Conservation (phyloP, 2,888 invertebrate species). For the Drosophila ochracea region DNA sequence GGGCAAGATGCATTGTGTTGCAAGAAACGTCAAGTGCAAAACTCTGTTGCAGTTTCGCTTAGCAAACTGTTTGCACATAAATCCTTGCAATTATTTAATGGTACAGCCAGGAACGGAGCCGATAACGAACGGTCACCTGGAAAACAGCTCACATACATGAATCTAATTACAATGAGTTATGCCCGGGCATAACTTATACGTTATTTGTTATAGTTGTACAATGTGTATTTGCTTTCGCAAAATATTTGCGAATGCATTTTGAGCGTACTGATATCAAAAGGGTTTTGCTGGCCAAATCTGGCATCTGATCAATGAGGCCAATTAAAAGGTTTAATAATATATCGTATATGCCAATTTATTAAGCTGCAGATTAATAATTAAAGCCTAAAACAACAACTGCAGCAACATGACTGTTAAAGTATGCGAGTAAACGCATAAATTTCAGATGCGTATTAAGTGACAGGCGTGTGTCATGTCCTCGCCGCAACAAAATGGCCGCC, state of each 20-base stretch:
- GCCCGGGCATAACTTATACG: constrained; percentile 53
- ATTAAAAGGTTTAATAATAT: constrained; percentile 47
- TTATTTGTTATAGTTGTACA: constrained; percentile 15
- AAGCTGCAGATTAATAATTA: constrained; percentile 26
- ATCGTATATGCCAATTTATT: constrained; percentile 20
- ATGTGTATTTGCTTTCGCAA: constrained; percentile 33
- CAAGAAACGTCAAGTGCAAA: constrained; percentile 36
- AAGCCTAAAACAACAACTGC: constrained; percentile 7
- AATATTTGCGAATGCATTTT: constrained; percentile 43
- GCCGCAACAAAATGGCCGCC: constrained; percentile 76
- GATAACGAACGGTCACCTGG: constrained; percentile 59
- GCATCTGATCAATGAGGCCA: constrained; percentile 44
- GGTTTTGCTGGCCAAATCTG: constrained; percentile 35
- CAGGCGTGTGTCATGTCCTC: constrained; percentile 68
- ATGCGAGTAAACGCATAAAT: constrained; percentile 30
- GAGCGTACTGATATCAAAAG: constrained; percentile 33
- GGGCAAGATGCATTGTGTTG: constrained; percentile 68
- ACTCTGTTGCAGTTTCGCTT: constrained; percentile 39
- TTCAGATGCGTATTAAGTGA: constrained; percentile 51
- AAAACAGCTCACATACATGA: constrained; percentile 27
- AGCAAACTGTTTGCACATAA: constrained; percentile 73
- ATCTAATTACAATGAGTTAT: constrained; percentile 79
- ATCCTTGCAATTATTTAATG: constrained; percentile 78
- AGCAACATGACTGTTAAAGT: constrained; percentile 17
- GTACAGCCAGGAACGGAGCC: constrained; percentile 46